These are phyloP conservation scores for Cyprinodon diabolis DNA, from an alignment of 2,797 vertebrate species.

Conservation along the genomic window DNA sequence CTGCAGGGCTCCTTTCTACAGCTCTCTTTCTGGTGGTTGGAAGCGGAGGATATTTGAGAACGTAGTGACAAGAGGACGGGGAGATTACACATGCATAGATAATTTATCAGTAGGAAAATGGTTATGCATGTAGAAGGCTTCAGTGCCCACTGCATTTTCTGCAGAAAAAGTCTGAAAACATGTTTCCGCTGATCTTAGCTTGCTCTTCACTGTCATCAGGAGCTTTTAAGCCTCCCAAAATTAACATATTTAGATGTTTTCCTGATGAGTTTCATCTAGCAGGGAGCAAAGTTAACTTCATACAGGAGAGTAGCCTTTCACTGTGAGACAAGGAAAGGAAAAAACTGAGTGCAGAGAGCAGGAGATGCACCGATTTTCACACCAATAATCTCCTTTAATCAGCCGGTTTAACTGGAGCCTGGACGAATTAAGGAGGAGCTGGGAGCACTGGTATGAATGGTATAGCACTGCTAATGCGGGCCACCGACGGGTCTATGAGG, in stretches of 20 bases:
- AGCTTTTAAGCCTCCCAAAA: slow-evolving; percentile 70
- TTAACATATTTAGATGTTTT: slow-evolving; percentile 75
- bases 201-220: slow-evolving; percentile 60
- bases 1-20: background rate
- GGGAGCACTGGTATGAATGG: slow-evolving; percentile 52
- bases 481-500: slow-evolving; percentile 22
- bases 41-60: background rate
- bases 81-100: background rate
- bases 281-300: slow-evolving; percentile 72
- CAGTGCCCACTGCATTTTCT: background rate
- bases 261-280: slow-evolving; percentile 74
- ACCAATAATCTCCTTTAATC: slow-evolving; percentile 34
- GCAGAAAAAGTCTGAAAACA: background rate
- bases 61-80: no score
- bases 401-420: slow-evolving; percentile 45
- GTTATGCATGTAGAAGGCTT: background rate
- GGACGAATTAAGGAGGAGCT: slow-evolving; percentile 7
- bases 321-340: slow-evolving; percentile 53
- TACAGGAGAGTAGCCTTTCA: slow-evolving; percentile 52
- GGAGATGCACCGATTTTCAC: slow-evolving; percentile 11
- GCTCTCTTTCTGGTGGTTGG: slow-evolving; percentile 8
- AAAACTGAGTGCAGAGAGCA: slow-evolving; percentile 40
- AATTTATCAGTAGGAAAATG: background rate
- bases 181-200: slow-evolving; percentile 3
- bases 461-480: slow-evolving; percentile 61